These are phyloP conservation scores for Metallyticus violacea DNA, from an alignment of 2,888 invertebrate genomes.

Conservation along the genomic window DNA sequence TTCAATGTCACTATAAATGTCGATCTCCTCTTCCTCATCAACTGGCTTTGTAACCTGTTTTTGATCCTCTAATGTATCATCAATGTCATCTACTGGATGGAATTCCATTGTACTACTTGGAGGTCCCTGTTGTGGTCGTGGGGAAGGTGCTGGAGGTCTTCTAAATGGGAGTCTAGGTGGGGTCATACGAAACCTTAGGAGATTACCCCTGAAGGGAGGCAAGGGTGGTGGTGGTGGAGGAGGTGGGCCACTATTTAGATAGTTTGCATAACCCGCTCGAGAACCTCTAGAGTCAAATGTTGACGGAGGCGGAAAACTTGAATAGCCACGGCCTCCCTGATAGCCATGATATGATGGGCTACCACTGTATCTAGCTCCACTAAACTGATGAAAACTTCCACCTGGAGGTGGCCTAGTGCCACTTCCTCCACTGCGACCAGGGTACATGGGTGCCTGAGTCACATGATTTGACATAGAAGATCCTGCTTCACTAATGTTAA, in stretches of 20 bases:
- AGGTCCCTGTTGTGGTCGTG: constrained; percentile 7
- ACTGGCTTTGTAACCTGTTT: not conserved
- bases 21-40: constrained; percentile 49
- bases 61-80: constrained; percentile 9
- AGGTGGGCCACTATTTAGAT: constrained; percentile 26
- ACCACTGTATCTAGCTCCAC: constrained; percentile 39
- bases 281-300: constrained; percentile 45
- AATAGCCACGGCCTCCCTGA: constrained; percentile 11
- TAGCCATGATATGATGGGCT: constrained; percentile 37
- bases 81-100: constrained; percentile 21
- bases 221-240: constrained; percentile 12
- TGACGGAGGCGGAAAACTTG: constrained; percentile 4
- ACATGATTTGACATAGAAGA: constrained; percentile 36
- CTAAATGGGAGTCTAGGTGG: constrained; percentile 28
- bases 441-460: constrained; percentile 61
- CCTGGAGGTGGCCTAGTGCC: constrained; percentile 3
- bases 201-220: constrained; percentile 33
- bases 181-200: constrained; percentile 36
- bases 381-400: constrained; percentile 34
- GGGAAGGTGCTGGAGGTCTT: constrained; percentile 13
- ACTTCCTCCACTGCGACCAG: constrained; percentile 41
- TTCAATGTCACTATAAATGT: constrained; percentile 63
- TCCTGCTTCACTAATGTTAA: constrained; percentile 23
- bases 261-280: constrained; percentile 32
- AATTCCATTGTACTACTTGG: constrained; percentile 31